Percentiles rank a stretch among this genome's conserved stretches.
Conservation (phyloP, 2,113 vertebrate genomes). For the Stegostoma tigrinum region DNA sequence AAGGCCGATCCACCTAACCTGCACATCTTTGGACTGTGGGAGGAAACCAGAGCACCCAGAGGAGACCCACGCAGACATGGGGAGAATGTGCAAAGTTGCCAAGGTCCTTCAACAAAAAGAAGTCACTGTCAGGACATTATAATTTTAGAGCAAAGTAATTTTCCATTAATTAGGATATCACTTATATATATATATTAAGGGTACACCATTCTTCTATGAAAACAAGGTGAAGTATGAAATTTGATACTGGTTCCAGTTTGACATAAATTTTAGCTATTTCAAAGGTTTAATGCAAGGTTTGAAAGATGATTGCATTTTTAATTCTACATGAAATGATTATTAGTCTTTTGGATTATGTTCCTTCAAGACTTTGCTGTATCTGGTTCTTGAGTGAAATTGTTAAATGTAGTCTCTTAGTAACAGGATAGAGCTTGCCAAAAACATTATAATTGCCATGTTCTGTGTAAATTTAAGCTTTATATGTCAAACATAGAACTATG, state of each 20-base stretch:
- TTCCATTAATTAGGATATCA: not conserved
- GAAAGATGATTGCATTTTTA: not conserved
- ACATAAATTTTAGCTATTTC: not conserved
- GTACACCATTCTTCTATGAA: not conserved
- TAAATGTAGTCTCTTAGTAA: conserved; percentile 56
- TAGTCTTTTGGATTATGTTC: not conserved
- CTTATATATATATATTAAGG: not conserved
- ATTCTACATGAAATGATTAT: not conserved
- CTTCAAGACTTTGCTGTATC: conserved; percentile 44
- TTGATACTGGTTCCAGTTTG: not conserved
- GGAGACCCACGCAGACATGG: too few species aligned
- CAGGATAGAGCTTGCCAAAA: conserved; percentile 50
- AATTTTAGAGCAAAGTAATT: not conserved
- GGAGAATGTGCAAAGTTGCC: too few species aligned
- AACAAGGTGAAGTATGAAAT: not conserved
- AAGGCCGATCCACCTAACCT: too few species aligned
- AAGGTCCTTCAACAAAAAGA: too few species aligned
- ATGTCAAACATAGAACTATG: not conserved
- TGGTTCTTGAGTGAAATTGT: conserved; percentile 61
- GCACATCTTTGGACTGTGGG: too few species aligned
- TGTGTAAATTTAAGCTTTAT: not conserved
- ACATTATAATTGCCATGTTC: conserved; percentile 51
- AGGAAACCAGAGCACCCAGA: too few species aligned
- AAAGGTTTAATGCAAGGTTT: not conserved
- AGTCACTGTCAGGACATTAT: too few species aligned